Conservation (phyloP, 2,113 vertebrate species). For the Gadus chalcogrammus region DNA sequence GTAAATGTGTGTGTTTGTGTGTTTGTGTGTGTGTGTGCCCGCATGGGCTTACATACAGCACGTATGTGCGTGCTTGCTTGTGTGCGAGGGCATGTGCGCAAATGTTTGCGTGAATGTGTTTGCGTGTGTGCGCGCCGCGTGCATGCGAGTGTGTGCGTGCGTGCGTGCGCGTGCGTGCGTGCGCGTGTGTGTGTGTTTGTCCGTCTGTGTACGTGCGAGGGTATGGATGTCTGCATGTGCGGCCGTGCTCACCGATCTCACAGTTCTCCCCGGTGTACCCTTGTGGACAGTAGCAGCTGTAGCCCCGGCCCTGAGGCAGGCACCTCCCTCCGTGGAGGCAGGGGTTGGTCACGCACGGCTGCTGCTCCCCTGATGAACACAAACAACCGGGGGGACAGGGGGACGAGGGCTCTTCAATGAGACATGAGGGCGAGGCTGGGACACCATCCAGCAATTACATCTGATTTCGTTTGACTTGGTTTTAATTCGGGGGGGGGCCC, state of each 20-base stretch:
- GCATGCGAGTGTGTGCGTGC: background rate
- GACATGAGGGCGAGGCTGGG: constrained; percentile 14
- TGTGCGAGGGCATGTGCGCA: background rate
- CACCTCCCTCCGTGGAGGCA: constrained; percentile 90
- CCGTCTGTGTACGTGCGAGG: constrained; percentile 9
- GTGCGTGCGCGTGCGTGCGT: background rate
- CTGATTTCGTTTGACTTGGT: background rate
- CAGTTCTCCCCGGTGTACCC: constrained; percentile 93
- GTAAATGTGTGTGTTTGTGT: background rate
- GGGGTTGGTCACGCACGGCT: constrained; percentile 84
- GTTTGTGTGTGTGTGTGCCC: background rate
- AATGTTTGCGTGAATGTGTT: constrained; percentile 9
- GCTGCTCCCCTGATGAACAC: constrained; percentile 53
- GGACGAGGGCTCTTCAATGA: background rate
- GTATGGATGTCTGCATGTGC: background rate
- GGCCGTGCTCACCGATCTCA: constrained; percentile 84
- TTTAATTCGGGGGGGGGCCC: no score
- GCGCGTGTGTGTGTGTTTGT: constrained; percentile 2
- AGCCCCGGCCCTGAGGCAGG: constrained; percentile 76
- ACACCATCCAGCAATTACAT: background rate
- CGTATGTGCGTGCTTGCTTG: no score
- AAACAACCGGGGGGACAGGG: background rate
- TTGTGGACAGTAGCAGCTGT: constrained; percentile 84
- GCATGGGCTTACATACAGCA: background rate
- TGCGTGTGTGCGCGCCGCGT: background rate